phyloP scores from a whole-genome alignment of 2,797 vertebrate species.

The Heterohyrax brucei region DNA sequence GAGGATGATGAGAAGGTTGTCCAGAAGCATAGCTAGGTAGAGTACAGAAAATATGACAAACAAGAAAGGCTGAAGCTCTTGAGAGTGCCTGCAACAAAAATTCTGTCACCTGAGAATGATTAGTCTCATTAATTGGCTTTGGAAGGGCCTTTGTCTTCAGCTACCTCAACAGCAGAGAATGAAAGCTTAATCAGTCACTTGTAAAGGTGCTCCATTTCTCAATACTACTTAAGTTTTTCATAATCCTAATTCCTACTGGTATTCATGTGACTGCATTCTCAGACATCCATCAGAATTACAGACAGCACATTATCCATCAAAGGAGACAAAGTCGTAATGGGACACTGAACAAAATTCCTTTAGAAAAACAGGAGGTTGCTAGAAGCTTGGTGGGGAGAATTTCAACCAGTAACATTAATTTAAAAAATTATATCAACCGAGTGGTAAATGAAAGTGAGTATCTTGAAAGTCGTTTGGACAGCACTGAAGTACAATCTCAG shows the following conservation, averaged over 20 bases:
- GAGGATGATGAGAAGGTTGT: slow-evolving; percentile 83
- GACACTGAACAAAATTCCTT: too few species aligned
- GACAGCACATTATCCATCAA: too few species aligned
- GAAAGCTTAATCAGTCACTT: not conserved
- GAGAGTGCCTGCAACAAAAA: slow-evolving; percentile 83
- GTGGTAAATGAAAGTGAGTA: not conserved
- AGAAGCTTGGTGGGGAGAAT: not conserved
- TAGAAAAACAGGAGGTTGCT: not conserved
- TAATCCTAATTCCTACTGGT: not conserved
- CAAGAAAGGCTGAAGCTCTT: slow-evolving; percentile 64
- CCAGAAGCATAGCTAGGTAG: slow-evolving; percentile 77
- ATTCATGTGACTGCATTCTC: not conserved
- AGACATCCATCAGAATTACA: too few species aligned
- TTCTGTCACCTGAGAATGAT: slow-evolving; percentile 70
- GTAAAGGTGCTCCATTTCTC: not conserved
- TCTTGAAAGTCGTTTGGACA: not conserved
- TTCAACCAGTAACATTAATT: not conserved
- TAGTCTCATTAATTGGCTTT: slow-evolving; percentile 81
- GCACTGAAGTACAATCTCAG: not conserved
- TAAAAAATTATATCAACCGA: not conserved
- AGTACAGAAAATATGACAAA: slow-evolving; percentile 80
- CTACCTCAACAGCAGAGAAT: slow-evolving; percentile 57
- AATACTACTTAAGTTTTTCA: not conserved
- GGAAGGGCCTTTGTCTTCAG: not conserved
- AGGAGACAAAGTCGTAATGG: too few species aligned